Evolutionary conservation across 2,888 invertebrate genomes (phyloP).

Genomic region (Lacanobia oleracea): DNA sequence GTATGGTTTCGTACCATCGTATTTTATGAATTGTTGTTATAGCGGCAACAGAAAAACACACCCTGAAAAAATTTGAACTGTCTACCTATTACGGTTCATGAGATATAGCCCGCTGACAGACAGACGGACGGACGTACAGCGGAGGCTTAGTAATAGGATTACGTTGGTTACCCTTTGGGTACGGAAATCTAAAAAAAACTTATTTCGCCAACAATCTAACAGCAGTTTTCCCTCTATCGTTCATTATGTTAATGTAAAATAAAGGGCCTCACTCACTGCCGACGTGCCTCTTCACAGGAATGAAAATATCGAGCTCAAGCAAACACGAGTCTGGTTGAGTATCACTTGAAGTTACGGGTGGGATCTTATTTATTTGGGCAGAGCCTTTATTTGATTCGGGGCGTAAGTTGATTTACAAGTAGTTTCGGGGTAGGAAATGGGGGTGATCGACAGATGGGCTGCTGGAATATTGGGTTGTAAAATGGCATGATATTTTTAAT

Average conservation of each 20-base stretch:
- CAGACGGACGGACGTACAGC: too few relatives aligned
- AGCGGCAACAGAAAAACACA: too few relatives aligned
- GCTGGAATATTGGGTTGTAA: neutral
- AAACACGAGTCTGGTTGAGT: conserved; percentile 46
- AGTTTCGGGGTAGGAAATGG: conserved; percentile 14
- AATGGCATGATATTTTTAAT: too few relatives aligned
- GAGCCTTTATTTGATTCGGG: conserved; percentile 55
- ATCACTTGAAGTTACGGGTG: conserved; percentile 50
- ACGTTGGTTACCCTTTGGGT: too few relatives aligned
- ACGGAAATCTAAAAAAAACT: neutral
- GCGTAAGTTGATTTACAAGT: conserved; percentile 52
- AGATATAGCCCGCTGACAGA: too few relatives aligned
- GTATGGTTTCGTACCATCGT: too few relatives aligned
- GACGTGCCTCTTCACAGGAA: conserved; percentile 34
- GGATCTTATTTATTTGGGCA: conserved; percentile 53
- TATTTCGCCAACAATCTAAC: neutral
- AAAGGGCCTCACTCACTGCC: conserved; percentile 17
- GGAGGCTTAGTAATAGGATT: too few relatives aligned
- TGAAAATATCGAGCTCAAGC: conserved; percentile 52
- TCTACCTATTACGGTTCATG: too few relatives aligned
- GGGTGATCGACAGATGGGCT: conserved; percentile 21
- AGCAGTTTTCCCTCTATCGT: neutral
- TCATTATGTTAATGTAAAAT: conserved; percentile 46
- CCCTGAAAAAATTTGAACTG: too few relatives aligned
- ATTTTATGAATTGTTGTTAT: too few relatives aligned